Conservation (phyloP, 2,888 invertebrate genomes). For the Bibio marci region DNA sequence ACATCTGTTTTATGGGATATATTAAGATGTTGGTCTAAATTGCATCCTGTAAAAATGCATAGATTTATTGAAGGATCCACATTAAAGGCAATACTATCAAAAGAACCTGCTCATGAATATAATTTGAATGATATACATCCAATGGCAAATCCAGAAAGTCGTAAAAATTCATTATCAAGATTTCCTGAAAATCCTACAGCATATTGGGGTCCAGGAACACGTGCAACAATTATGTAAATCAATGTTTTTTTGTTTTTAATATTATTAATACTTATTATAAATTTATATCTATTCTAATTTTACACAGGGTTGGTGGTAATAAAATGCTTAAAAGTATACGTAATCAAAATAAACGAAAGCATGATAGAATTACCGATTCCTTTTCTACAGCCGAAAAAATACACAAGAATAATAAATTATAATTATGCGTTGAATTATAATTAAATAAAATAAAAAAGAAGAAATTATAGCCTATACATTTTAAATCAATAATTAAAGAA, state of each 20-base stretch:
- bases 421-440: too few relatives aligned
- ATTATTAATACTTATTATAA: too few relatives aligned
- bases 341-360: slow-evolving; percentile 49
- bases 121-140: slow-evolving; percentile 31
- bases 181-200: slow-evolving; percentile 77
- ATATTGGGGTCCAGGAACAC: slow-evolving; percentile 83
- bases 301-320: slow-evolving; percentile 39
- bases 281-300: slow-evolving; percentile 5
- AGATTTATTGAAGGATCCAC: slow-evolving; percentile 32
- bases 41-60: slow-evolving; percentile 46
- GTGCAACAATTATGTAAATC: slow-evolving; percentile 57
- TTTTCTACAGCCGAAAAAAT: background rate
- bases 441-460: too few relatives aligned
- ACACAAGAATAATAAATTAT: background rate
- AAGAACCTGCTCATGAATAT: slow-evolving; percentile 30
- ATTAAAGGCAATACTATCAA: slow-evolving; percentile 34
- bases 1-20: slow-evolving; percentile 79
- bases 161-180: slow-evolving; percentile 50
- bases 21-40: slow-evolving; percentile 59
- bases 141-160: slow-evolving; percentile 66
- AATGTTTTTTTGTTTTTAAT: background rate
- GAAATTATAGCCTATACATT: background rate
- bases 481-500: slow-evolving; percentile 43
- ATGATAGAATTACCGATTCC: background rate
- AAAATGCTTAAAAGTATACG: slow-evolving; percentile 40